phyloP scores from a whole-genome alignment of 2,113 vertebrate genomes.

The Corythoichthys intestinalis region DNA sequence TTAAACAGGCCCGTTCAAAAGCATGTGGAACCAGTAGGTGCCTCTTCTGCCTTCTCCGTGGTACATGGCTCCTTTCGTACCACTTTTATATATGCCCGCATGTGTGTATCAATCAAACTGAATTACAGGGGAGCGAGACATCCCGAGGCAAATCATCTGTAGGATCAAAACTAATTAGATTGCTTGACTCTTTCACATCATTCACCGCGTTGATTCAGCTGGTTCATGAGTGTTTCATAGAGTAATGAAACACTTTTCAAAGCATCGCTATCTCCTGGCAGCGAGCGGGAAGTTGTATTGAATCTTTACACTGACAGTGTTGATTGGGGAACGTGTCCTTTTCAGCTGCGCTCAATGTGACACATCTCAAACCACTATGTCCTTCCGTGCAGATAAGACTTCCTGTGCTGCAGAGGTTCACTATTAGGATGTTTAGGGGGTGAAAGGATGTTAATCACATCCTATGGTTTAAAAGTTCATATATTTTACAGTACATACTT shows the following conservation, averaged over 20 bases:
- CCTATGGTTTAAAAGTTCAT: conserved; percentile 42
- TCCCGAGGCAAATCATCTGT: conserved; percentile 59
- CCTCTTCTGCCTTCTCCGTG: conserved; percentile 14
- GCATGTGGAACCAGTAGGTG: conserved; percentile 67
- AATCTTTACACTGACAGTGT: conserved; percentile 25
- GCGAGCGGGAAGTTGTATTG: conserved; percentile 21
- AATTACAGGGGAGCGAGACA: conserved; percentile 52
- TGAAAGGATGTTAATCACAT: conserved; percentile 59
- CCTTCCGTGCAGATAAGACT: conserved; percentile 42
- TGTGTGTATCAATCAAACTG: conserved; percentile 46
- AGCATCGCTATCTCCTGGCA: conserved; percentile 3
- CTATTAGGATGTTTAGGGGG: conserved; percentile 50
- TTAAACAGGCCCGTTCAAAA: conserved; percentile 51
- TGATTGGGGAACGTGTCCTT: conserved; percentile 18
- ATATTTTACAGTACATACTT: background rate
- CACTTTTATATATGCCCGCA: conserved; percentile 40
- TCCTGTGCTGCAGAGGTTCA: conserved; percentile 50
- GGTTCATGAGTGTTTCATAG: conserved; percentile 19
- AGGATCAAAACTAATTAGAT: conserved; percentile 46
- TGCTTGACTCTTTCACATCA: conserved; percentile 27
- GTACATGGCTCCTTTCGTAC: conserved; percentile 8
- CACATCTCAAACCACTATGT: conserved; percentile 11
- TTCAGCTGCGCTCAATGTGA: conserved; percentile 4
- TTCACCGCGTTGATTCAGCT: conserved; percentile 21
- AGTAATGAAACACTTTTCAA: conserved; percentile 29